These are phyloP conservation scores for Vireo griseus DNA, from an alignment of 2,797 vertebrate species.

Conservation along the genomic window DNA sequence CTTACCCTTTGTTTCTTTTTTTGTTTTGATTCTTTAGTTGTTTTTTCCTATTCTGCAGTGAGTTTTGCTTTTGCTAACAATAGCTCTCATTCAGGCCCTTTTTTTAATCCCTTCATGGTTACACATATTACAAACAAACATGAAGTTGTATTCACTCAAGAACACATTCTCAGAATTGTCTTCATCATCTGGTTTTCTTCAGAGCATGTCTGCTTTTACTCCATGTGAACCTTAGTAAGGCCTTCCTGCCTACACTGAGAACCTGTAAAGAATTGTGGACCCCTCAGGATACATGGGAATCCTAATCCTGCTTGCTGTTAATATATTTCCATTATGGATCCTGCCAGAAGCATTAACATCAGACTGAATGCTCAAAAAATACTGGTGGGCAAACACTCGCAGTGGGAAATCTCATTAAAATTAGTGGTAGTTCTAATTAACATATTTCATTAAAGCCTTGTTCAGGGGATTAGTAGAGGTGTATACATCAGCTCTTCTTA, in stretches of 20 bases:
- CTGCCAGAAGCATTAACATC: background rate
- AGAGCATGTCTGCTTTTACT: background rate
- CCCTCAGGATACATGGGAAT: background rate
- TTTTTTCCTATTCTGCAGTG: background rate
- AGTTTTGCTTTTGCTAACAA: slow-evolving; percentile 11
- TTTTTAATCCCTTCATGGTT: background rate
- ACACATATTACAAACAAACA: background rate
- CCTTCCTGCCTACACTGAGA: background rate
- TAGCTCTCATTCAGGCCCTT: background rate
- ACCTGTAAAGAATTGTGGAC: background rate
- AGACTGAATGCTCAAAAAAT: background rate
- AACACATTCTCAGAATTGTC: slow-evolving; percentile 16
- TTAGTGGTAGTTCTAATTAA: background rate
- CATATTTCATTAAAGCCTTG: background rate
- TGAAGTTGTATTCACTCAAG: background rate
- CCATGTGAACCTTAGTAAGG: background rate
- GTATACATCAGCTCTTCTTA: background rate
- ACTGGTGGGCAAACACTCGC: background rate
- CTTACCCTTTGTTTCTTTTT: background rate
- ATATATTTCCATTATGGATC: background rate
- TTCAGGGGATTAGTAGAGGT: background rate
- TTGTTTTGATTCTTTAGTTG: background rate
- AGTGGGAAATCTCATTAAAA: background rate
- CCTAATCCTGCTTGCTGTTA: background rate
- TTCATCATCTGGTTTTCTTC: background rate